phyloP scores from a whole-genome alignment of 1,140 invertebrate genomes.

The Trachelipus rathkii region DNA sequence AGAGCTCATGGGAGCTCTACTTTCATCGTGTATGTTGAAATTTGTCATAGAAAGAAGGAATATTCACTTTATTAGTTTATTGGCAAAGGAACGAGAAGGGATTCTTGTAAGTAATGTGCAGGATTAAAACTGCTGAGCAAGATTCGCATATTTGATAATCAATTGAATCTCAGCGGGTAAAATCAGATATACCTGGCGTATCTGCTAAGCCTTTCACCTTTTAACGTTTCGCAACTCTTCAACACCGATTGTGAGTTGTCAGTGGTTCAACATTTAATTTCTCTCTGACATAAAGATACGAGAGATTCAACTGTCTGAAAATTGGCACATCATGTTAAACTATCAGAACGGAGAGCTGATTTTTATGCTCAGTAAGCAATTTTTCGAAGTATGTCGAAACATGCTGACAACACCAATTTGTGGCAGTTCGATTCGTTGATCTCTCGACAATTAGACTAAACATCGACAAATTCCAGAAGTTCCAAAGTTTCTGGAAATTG shows the following conservation, averaged over 20 bases:
- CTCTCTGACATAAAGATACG: conserved; percentile 85
- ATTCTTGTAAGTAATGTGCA: neutral
- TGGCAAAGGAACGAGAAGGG: conserved; percentile 2
- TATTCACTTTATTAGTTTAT: conserved; percentile 5
- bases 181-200: conserved; percentile 28
- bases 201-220: conserved; percentile 81
- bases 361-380: conserved; percentile 61
- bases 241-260: conserved; percentile 78
- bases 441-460: conserved; percentile 86
- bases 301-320: conserved; percentile 79
- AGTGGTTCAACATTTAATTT: conserved; percentile 86
- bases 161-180: conserved; percentile 24
- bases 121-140: conserved; percentile 16
- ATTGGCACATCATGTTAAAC: conserved; percentile 84
- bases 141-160: conserved; percentile 26
- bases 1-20: too few relatives aligned
- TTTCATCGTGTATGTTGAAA: too few relatives aligned
- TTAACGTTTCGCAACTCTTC: conserved; percentile 73
- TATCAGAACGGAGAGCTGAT: conserved; percentile 68
- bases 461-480: conserved; percentile 87
- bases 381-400: conserved; percentile 88
- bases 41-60: too few relatives aligned
- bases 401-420: conserved; percentile 88
- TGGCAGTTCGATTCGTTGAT: conserved; percentile 81
- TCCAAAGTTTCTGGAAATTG: conserved; percentile 82